These are phyloP conservation scores for Campylomormyrus numenius DNA, from an alignment of 2,113 vertebrate species.

Conservation along the genomic window DNA sequence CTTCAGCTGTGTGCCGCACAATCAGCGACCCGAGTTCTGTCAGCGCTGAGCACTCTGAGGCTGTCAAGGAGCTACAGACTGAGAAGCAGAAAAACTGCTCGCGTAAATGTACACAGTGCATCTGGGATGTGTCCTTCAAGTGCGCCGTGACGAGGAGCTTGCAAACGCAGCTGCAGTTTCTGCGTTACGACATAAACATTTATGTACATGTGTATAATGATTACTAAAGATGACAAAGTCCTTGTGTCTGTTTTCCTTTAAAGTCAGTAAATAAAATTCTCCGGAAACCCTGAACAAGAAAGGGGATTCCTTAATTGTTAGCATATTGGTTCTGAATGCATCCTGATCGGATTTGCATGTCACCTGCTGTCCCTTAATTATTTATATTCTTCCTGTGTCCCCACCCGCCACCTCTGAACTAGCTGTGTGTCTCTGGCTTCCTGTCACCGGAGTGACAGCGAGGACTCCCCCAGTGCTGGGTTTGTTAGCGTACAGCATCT, in stretches of 20 bases:
- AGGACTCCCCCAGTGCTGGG: conserved; percentile 42
- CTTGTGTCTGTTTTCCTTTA: neutral
- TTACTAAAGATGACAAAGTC: neutral
- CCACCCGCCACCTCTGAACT: conserved; percentile 13
- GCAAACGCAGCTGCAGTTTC: neutral
- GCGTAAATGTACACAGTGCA: neutral
- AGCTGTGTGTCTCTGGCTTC: conserved; percentile 52
- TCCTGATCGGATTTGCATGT: conserved; percentile 34
- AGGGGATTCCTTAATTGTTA: neutral
- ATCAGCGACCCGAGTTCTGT: neutral
- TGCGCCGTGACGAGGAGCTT: neutral
- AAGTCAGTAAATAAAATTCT: conserved; percentile 33
- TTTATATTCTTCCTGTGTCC: conserved; percentile 19
- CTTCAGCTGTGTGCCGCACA: neutral
- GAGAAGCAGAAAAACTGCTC: neutral
- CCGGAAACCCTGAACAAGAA: conserved; percentile 25
- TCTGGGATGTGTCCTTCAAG: neutral
- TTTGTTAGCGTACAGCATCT: conserved; percentile 73
- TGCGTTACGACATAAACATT: neutral
- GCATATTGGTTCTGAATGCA: conserved; percentile 5
- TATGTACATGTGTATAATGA: conserved; percentile 17
- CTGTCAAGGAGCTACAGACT: neutral
- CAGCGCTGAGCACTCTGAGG: neutral
- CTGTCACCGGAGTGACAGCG: conserved; percentile 48
- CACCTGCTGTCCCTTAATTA: conserved; percentile 32